Base-by-base conservation (phyloP, 53 echinoderm and acorn worm genomes). In the Echinometra lucunter region DNA sequence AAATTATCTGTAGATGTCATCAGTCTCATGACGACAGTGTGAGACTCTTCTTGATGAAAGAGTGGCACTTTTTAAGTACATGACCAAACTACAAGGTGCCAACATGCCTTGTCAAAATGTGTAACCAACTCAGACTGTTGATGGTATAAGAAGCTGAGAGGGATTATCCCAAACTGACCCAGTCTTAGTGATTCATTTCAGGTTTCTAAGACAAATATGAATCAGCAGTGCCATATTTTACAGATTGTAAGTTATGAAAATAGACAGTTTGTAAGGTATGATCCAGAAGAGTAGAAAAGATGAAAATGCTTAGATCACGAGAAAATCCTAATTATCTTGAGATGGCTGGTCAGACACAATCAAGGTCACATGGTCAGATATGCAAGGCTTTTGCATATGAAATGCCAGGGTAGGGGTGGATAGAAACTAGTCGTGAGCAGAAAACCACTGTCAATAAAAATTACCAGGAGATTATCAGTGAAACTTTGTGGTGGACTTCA, bases 161-260 rank as follows among this genome's bases (percentile, higher is more conserved):
- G 91, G 45, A 91, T 91, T 91, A 91, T 7, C 66, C 13, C 28
- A 45, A 69, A 30, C 30, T 91, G 91, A 91, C 91, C 91, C 91
- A 28, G n/a, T 66, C 30, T 10, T 16, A 37, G 5, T 91, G 91
- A 91, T 45, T 91, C 91, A 91, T 30, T 45, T 37, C 90, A 37
- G 34, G 44, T 90, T 90, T 58, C 58, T 63, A 58, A 60, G 90
- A 88, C 21, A 23, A 90, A 37, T 25, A 37, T 90, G 58, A 90
- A 90, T 90, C 90, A 90, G 63, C 37, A 21, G 30, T 8, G 28
- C 85, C 85, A 28, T 49, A 85, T 49, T 49, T 49, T n/a, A 19
- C 40, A 0, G 7, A 21, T 40, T 19, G 18, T 13, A 78, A 78
- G 21, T 78, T 75, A 40, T 38, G 21, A 34, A 18, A 78, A 78